These are phyloP conservation scores for Sula dactylatra DNA, from an alignment of 2,113 vertebrate species.

Conservation along the genomic window DNA sequence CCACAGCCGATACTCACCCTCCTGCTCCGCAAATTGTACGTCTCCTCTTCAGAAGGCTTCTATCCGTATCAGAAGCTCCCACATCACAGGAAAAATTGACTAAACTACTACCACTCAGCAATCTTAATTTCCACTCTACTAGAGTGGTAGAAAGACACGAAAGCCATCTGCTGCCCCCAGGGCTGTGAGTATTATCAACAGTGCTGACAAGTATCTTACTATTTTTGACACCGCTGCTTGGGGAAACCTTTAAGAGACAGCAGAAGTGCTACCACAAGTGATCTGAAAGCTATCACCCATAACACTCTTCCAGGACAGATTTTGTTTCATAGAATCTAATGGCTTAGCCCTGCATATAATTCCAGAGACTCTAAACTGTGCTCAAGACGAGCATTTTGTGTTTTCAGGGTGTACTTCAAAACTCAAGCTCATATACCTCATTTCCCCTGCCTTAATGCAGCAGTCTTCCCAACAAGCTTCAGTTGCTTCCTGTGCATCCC, in stretches of 20 bases:
- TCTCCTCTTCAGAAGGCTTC: not conserved
- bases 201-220: not conserved
- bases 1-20: not conserved
- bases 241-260: not conserved
- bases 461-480: not conserved
- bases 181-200: not conserved
- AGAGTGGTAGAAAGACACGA: not conserved
- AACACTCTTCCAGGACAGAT: not conserved
- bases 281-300: not conserved
- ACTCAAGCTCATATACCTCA: not conserved
- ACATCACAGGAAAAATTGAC: not conserved
- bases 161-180: not conserved
- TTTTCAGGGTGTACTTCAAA: not conserved
- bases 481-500: not conserved
- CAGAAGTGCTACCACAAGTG: not conserved
- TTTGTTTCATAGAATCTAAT: not conserved
- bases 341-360: not conserved
- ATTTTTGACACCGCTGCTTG: not conserved
- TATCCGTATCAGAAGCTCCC: rapidly evolving
- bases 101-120: not conserved
- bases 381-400: not conserved
- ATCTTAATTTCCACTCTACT: not conserved
- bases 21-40: rapidly evolving
- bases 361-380: not conserved
- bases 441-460: not conserved